Evolutionary conservation across 2,113 vertebrate species (phyloP), one percentile per base, ranked within the genome.

Genomic region (Psammodynastes pulverulentus): DNA sequence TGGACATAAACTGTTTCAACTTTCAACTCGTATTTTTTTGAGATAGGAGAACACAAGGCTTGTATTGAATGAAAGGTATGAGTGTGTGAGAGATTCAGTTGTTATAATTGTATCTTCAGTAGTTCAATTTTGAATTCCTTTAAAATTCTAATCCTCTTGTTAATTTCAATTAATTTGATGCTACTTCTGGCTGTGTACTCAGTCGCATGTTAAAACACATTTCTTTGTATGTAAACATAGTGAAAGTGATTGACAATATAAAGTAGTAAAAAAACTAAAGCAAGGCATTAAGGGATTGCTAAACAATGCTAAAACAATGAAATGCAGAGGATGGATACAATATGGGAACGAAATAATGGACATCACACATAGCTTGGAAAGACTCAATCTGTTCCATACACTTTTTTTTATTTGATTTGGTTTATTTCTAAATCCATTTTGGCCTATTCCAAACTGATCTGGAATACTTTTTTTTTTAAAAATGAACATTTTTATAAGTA

Each of bases 251-350:
- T 95, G 56, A 48, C 84, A 91, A 91, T 93, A 43, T 21, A 84
- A 0, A 0, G 23, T 0, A 0, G 72, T 67, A 88, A 89, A 56
- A 84, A 91, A 87, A 3, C 85, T 88, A 23, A 29, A 95, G 88
- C 88, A 92, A 94, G 9, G 48, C 48, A 34, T 29, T 58, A 93
- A 95, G 92, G 9, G 10, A 91, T 34, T n/a, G n/a, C n/a, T n/a
- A n/a, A n/a, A n/a, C n/a, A n/a, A n/a, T 84, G 26, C n/a, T 90
- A 5, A 48, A 5, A 54, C 87, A 92, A 12, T 89, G 15, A 49
- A 93, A 94, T 92, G 15, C 13, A 91, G 39, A 94, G 91, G 91
- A 94, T n/a, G 0, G 91, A 88, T 15, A 89, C 90, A 87, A 52
- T 15, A 52, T 79, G 17, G 2, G 24, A 91, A 95, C 94, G 10